A percentile compares a stretch with the other conserved stretches of the same genome.
Conservation (phyloP, 2,797 vertebrate species). For the Mycteria americana region DNA sequence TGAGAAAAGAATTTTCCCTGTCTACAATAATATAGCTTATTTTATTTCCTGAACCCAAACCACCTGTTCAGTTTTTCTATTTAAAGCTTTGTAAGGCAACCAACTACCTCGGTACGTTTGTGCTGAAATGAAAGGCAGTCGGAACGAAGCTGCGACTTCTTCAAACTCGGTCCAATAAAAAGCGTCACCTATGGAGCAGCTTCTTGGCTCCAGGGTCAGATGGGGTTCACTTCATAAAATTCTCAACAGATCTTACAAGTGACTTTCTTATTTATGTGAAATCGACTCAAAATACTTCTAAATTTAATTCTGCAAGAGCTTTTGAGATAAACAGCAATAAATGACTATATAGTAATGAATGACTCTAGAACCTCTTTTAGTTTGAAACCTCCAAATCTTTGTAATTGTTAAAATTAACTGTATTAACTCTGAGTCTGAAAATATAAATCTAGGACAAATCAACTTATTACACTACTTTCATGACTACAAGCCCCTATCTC, state of each 20-base stretch:
- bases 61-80: constrained; percentile 74
- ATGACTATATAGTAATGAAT: not conserved
- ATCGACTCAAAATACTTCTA: not conserved
- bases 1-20: constrained; percentile 73
- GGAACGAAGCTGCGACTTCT: not conserved
- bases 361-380: not conserved
- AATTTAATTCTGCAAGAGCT: not conserved
- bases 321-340: not conserved
- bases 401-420: not conserved
- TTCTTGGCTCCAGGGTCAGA: not conserved
- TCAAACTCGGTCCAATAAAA: not conserved
- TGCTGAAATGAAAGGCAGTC: constrained; percentile 31
- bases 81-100: constrained; percentile 60
- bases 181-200: not conserved
- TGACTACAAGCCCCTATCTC: not conserved
- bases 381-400: not conserved
- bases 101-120: constrained; percentile 8
- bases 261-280: not conserved
- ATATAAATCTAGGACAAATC: not conserved
- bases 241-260: not conserved
- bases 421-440: not conserved
- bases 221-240: not conserved
- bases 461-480: not conserved
- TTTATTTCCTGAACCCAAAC: constrained; percentile 72
- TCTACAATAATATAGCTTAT: constrained; percentile 69